Percentiles rank a stretch among this genome's conserved stretches.
phyloP scores from a whole-genome alignment of 2,797 vertebrate genomes.

The Lophius americanus region DNA sequence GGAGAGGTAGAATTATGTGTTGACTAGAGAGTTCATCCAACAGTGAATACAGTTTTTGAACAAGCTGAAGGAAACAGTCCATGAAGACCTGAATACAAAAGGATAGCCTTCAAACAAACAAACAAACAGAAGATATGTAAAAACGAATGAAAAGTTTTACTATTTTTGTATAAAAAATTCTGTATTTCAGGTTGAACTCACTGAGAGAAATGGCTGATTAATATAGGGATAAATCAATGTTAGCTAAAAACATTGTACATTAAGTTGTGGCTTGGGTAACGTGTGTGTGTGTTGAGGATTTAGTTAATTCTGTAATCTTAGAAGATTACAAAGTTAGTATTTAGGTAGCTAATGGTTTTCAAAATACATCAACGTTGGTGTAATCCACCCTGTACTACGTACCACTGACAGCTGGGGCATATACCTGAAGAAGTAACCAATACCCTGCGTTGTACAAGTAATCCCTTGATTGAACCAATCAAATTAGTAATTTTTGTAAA shows the following conservation, averaged over 20 bases:
- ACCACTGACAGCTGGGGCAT: too few relatives aligned
- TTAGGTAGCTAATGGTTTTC: too few relatives aligned
- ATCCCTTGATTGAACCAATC: too few relatives aligned
- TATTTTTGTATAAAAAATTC: neutral
- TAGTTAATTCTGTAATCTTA: neutral
- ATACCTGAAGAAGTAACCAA: too few relatives aligned
- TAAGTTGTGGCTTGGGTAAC: neutral
- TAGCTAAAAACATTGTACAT: neutral
- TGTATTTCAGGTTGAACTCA: neutral
- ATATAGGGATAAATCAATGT: neutral
- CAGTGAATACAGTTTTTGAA: slow-evolving; percentile 31
- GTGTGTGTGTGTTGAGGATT: neutral
- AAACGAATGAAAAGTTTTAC: neutral
- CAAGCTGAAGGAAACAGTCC: slow-evolving; percentile 13
- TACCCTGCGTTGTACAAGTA: too few relatives aligned
- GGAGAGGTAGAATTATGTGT: slow-evolving; percentile 32
- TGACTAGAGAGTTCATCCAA: slow-evolving; percentile 35
- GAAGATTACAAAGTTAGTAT: neutral
- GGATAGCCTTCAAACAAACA: too few relatives aligned
- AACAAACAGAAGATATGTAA: too few relatives aligned
- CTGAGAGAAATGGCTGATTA: neutral
- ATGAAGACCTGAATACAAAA: too few relatives aligned
- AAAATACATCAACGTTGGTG: too few relatives aligned
- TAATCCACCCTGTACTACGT: too few relatives aligned
- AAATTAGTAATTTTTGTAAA: too few relatives aligned